phyloP scores from a whole-genome alignment of 1,140 invertebrate species.

The Euwallacea similis region DNA sequence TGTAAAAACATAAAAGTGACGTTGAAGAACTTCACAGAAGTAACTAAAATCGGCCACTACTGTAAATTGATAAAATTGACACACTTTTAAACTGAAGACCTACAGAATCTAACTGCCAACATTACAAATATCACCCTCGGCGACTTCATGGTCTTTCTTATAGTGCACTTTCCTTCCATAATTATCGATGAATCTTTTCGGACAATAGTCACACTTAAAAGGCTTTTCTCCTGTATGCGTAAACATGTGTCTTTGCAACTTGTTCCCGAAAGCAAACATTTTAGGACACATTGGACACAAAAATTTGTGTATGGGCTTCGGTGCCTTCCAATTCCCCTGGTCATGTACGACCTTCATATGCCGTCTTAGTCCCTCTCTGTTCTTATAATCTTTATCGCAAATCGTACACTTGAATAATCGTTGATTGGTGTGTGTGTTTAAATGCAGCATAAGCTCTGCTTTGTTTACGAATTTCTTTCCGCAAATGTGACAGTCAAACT shows the following conservation, averaged over 20 bases:
- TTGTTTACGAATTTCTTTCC: conserved; percentile 96
- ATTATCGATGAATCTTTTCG: conserved; percentile 55
- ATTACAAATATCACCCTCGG: too few relatives aligned
- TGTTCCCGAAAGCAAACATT: conserved; percentile 37
- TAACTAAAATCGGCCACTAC: too few relatives aligned
- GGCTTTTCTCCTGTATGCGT: conserved; percentile 49
- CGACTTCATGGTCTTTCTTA: conserved; percentile 33
- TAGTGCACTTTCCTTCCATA: conserved; percentile 33
- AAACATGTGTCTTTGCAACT: conserved; percentile 46
- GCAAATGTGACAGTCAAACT: conserved; percentile 83
- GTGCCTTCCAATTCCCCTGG: conserved; percentile 33
- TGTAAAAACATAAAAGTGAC: too few relatives aligned
- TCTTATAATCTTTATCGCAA: conserved; percentile 70
- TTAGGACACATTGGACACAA: conserved; percentile 36
- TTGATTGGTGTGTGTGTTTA: conserved; percentile 94
- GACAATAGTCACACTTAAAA: conserved; percentile 57
- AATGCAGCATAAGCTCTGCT: conserved; percentile 83
- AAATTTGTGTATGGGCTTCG: conserved; percentile 28
- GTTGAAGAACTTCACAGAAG: too few relatives aligned
- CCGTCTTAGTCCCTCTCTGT: conserved; percentile 28
- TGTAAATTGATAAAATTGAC: too few relatives aligned
- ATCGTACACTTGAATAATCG: conserved; percentile 93
- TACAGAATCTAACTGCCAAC: too few relatives aligned
- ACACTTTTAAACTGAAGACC: too few relatives aligned
- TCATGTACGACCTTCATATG: conserved; percentile 38